Evolutionary conservation across 2,113 vertebrate species (phyloP).

Genomic region (Tiliqua scincoides): DNA sequence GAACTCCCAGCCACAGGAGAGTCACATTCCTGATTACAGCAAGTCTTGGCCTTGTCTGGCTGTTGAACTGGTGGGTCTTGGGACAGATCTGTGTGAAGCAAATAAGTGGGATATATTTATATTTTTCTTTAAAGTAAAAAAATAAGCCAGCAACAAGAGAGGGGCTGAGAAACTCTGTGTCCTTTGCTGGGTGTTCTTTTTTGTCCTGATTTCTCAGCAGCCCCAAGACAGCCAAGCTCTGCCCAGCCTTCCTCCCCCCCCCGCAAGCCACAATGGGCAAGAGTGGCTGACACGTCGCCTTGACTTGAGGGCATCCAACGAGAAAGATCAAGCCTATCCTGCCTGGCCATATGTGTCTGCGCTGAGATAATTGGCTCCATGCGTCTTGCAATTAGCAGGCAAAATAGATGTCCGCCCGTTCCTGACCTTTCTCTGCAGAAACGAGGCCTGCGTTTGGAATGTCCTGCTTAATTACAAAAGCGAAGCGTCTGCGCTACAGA

Average conservation of each 20-base stretch:
- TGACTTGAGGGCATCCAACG: not conserved
- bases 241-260: slow-evolving; percentile 1
- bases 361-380: slow-evolving; percentile 67
- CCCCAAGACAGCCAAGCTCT: not conserved
- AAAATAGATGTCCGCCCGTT: slow-evolving; percentile 55
- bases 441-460: slow-evolving; percentile 61
- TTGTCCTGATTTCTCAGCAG: not conserved
- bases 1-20: too few relatives aligned
- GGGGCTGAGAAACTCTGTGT: too few relatives aligned
- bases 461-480: slow-evolving; percentile 66
- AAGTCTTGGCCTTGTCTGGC: too few relatives aligned
- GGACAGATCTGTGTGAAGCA: too few relatives aligned
- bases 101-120: too few relatives aligned
- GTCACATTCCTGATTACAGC: too few relatives aligned
- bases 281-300: not conserved
- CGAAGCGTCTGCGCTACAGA: slow-evolving; percentile 41
- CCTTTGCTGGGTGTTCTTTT: accelerated
- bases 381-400: slow-evolving; percentile 67
- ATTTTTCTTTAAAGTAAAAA: too few relatives aligned
- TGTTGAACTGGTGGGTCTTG: too few relatives aligned
- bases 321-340: slow-evolving; percentile 39
- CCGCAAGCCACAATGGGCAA: not conserved
- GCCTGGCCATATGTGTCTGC: slow-evolving; percentile 21
- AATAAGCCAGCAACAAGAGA: too few relatives aligned
- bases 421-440: slow-evolving; percentile 66